Conservation (phyloP, 2,797 vertebrate species). For the Neosilurus hyrtlii region DNA sequence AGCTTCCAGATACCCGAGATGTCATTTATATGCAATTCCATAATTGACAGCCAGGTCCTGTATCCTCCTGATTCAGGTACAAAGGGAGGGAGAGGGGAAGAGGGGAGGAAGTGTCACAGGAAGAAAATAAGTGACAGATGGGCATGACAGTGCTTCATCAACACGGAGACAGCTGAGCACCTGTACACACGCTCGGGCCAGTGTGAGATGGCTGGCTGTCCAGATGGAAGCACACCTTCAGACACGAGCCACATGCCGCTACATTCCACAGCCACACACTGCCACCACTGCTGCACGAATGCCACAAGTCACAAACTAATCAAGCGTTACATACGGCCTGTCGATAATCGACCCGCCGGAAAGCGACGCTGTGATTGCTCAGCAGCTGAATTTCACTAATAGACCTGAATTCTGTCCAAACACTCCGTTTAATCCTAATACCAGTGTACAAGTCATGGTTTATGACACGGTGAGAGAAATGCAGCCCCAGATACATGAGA, state of each 20-base stretch:
- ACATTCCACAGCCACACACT: conserved; percentile 57
- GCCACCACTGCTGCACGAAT: conserved; percentile 37
- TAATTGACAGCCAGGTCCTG: conserved; percentile 18
- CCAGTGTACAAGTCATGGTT: not conserved
- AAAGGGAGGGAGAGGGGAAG: conserved; percentile 28
- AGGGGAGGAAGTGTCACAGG: conserved; percentile 34
- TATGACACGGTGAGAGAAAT: conserved; percentile 5
- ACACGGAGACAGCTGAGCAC: conserved; percentile 66
- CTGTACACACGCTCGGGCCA: conserved; percentile 64
- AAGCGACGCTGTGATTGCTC: not conserved
- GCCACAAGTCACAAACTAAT: conserved; percentile 50
- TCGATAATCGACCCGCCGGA: conserved; percentile 23
- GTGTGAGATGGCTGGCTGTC: conserved; percentile 65
- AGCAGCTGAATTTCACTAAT: conserved; percentile 2
- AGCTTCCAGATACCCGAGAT: conserved; percentile 8
- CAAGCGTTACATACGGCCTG: conserved; percentile 45
- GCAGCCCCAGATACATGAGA: conserved; percentile 4
- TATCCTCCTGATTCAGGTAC: conserved; percentile 22
- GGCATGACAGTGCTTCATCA: conserved; percentile 70
- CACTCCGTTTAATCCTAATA: not conserved
- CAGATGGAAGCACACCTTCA: conserved; percentile 65
- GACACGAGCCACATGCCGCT: conserved; percentile 63
- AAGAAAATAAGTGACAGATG: conserved; percentile 70
- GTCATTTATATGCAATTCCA: conserved; percentile 9
- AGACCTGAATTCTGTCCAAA: conserved; percentile 19